Evolutionary conservation across 2,888 invertebrate genomes (phyloP), one percentile per base, ranked within the genome.

Genomic region (Chorisops tibialis): DNA sequence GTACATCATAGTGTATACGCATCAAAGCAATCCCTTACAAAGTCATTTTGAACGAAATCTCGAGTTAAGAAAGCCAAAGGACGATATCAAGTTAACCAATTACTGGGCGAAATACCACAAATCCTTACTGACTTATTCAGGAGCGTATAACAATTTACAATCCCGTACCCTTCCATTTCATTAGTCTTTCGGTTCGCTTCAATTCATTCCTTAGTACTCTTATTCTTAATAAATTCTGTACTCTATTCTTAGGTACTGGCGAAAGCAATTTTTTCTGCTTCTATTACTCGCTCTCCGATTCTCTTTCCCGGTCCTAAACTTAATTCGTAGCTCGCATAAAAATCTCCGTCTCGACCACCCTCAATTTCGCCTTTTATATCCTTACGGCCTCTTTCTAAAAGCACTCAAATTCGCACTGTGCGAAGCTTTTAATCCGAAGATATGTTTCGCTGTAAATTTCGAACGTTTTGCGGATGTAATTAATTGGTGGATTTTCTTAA

Each of bases 391-490:
- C 61, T 51, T 61, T 24, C 39, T 51, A 45, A 61, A 61, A 43
- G 43, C 21, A 50, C 45, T 62, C 50, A 56, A 62, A 59, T 63
- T 43, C 48, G 59, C 52, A 52, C 48, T 59, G 60, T 49, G 59
- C 39, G 35, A 50, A 56, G 63, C 63, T 63, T 63, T 63, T 63
- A 63, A 63, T 63, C 60, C 63, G 41, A 50, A 50, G 52, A 61
- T 63, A 49, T 63, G 61, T 63, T 63, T 43, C 56, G 54, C 56
- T 61, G 60, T 61, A 63, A 63, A 63, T 63, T 61, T 63, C 50
- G 63, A 61, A 54, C 61, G 61, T 51, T 63, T 61, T 63, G 61
- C 61, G 61, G 56, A 38, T 43, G 63, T 63, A 63, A 63, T 63
- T 63, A 63, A 63, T 63, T 63, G 63, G 58, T 22, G 49, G 61